phyloP scores from a whole-genome alignment of 2,113 vertebrate species.

The Gasterosteus aculeatus region DNA sequence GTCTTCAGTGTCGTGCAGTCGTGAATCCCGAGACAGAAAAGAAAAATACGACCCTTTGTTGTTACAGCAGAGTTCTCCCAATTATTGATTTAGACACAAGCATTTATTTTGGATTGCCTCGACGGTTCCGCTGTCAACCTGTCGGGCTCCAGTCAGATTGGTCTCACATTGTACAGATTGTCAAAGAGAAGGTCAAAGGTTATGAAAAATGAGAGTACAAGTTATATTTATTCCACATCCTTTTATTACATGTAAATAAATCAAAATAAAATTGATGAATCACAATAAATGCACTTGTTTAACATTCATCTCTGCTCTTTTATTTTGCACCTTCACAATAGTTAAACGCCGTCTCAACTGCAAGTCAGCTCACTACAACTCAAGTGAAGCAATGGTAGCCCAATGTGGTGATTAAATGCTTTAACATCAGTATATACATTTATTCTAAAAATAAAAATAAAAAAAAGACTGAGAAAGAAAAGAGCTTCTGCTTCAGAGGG shows the following conservation, averaged over 20 bases:
- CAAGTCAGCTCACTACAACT: conserved; percentile 3
- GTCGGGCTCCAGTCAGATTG: background rate
- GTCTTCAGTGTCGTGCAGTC: background rate
- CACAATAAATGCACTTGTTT: conserved; percentile 76
- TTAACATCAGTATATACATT: conserved; percentile 34
- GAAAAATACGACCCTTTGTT: conserved; percentile 7
- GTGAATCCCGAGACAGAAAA: conserved; percentile 38
- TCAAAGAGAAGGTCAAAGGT: conserved; percentile 22
- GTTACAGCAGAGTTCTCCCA: conserved; percentile 21
- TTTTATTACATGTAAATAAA: conserved; percentile 72
- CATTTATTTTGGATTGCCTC: conserved; percentile 1
- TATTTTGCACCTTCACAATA: background rate
- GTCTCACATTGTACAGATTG: conserved; percentile 29
- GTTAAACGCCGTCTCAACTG: background rate
- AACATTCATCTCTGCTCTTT: conserved; percentile 27
- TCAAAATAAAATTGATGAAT: conserved; percentile 52
- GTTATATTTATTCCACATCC: conserved; percentile 35
- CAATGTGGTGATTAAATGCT: conserved; percentile 31
- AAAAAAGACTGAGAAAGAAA: background rate
- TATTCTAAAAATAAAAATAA: background rate
- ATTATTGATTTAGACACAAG: conserved; percentile 9
- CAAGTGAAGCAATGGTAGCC: conserved; percentile 16
- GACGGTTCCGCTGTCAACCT: conserved; percentile 4
- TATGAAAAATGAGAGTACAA: conserved; percentile 11
- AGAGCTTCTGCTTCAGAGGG: conserved; percentile 49